Base-by-base conservation (phyloP, 2,888 invertebrate genomes). In the Sinelater perroti region DNA sequence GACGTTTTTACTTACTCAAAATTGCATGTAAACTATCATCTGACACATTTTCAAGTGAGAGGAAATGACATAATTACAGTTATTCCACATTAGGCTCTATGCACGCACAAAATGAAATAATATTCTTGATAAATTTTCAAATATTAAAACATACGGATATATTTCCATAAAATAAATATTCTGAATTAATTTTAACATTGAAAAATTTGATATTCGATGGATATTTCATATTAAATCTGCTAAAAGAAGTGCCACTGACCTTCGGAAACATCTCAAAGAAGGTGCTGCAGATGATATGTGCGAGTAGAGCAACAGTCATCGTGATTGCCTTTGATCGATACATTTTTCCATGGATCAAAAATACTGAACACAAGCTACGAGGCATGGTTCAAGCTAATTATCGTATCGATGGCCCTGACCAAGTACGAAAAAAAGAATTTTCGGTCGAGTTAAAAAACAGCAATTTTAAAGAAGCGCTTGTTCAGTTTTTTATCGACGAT, bases 311-410 rank as follows among this genome's bases (percentile, higher is more conserved):
- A 5, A 18, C 33, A 20, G 55, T n/a, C 21, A 35, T 66, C 20
- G 51, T 58, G 5, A 49, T 66, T 3, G 42, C 61, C n/a, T 67
- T 67, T 51, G 66, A 67, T 56, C 31, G 61, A 3, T 67, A 68
- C 35, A 36, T 63, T 14, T 50, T 31, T 16, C 62, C 66, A 36
- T 67, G 65, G 16, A 68, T 67, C 21, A 68, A 67, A 66, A 64
- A 68, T 47, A 21, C 38, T 21, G 64, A 66, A 40, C 60, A 66
- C 30, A 3, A 21, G 3, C 47, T 66, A n/a, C 30, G 61, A 46
- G 49, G 46, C n/a, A n/a, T 6, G 30, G 30, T 4, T 18, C 17
- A 45, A 45, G 14, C 45, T 11, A 16, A 60, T n/a, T 67, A 49
- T 47, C 30, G 36, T 18, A 64, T 66, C 14, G 6, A 26, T n/a